phyloP scores from a whole-genome alignment of 2,113 vertebrate species.

The Xerus inauris region DNA sequence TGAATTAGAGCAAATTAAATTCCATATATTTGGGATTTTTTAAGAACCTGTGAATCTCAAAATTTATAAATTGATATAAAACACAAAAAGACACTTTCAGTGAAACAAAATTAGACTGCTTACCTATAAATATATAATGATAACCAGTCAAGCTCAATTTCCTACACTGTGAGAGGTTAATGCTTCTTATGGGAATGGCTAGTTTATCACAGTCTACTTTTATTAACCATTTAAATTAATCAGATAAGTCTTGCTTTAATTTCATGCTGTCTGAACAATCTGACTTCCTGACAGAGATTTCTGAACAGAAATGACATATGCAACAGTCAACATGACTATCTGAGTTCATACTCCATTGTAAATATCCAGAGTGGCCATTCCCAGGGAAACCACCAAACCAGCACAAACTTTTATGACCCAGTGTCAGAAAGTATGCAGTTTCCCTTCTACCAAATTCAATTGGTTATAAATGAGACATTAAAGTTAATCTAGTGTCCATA shows the following conservation, averaged over 20 bases:
- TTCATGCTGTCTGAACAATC: slow-evolving; percentile 13
- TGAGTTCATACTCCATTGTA: background rate
- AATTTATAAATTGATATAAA: background rate
- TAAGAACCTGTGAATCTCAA: background rate
- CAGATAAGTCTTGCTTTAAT: background rate
- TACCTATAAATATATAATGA: background rate
- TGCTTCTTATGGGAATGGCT: background rate
- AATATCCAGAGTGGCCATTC: background rate
- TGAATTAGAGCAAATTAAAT: no score
- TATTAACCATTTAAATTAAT: background rate
- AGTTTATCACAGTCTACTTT: background rate
- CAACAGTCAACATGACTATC: background rate
- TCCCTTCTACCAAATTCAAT: background rate
- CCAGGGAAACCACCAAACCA: background rate
- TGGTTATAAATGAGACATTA: background rate
- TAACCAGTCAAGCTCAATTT: background rate
- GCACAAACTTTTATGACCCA: background rate
- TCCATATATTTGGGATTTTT: background rate
- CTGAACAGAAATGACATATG: background rate
- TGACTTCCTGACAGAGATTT: background rate
- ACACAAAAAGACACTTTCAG: background rate
- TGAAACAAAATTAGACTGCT: background rate
- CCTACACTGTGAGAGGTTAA: background rate
- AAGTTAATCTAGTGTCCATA: background rate
- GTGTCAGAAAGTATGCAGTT: background rate